Percentiles rank a stretch among this genome's conserved stretches.
Evolutionary conservation across 2,797 vertebrate species (phyloP).

Genomic region (Remorina albescens): DNA sequence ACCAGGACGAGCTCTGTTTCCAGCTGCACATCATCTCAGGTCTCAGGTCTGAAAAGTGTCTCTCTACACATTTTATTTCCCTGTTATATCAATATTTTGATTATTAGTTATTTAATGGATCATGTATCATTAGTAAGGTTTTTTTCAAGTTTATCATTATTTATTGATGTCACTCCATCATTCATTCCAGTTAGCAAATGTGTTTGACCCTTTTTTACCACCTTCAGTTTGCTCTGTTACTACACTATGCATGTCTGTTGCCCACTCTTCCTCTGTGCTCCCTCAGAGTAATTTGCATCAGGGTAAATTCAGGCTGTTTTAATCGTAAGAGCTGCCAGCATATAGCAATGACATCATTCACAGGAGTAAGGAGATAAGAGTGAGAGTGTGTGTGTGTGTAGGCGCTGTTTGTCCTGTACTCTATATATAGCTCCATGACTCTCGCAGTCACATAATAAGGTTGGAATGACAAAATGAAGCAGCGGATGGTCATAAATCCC

Average conservation of each 20-base stretch:
- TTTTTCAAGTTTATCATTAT: no score
- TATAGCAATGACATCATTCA: constrained; percentile 52
- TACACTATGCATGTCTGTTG: no score
- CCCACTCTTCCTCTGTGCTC: not conserved
- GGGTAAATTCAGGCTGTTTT: constrained; percentile 5
- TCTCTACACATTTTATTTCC: no score
- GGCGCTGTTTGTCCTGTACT: constrained; percentile 55
- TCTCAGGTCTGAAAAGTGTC: no score
- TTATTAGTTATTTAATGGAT: not conserved
- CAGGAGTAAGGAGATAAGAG: constrained; percentile 21
- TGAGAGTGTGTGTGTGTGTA: constrained; percentile 11
- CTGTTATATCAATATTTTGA: no score
- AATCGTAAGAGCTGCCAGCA: constrained; percentile 17
- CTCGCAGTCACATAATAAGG: constrained; percentile 79
- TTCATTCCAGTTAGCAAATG: no score
- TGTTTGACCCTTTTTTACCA: not conserved
- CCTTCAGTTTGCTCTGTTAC: not conserved
- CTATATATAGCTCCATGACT: constrained; percentile 76
- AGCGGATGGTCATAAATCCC: constrained; percentile 67
- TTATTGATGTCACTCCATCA: no score
- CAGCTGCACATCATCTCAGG: not conserved
- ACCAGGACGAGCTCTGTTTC: constrained; percentile 37
- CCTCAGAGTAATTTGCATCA: no score
- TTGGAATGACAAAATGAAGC: constrained; percentile 80
- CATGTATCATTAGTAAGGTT: not conserved